Evolutionary conservation across 2,888 invertebrate species (phyloP).

Genomic region (Notocelia uddmanniana): DNA sequence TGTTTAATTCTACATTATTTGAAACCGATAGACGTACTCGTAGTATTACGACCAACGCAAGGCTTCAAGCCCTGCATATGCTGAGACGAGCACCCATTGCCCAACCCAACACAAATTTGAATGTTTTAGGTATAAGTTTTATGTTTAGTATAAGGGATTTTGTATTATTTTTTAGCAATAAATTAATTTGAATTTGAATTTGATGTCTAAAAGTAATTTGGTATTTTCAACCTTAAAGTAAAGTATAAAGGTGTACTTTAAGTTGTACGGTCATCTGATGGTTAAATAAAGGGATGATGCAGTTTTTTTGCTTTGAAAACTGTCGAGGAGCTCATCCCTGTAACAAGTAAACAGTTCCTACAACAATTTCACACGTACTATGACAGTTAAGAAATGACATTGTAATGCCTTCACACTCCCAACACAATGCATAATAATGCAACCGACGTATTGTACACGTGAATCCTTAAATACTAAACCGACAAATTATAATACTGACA

Average conservation of each 20-base stretch:
- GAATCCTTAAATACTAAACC: conserved; percentile 24
- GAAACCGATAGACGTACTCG: too few relatives aligned
- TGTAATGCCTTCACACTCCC: neutral
- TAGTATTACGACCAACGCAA: too few relatives aligned
- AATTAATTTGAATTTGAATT: too few relatives aligned
- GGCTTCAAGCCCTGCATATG: too few relatives aligned
- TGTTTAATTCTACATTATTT: too few relatives aligned
- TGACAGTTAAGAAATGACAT: neutral
- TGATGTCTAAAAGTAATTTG: neutral
- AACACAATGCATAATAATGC: conserved; percentile 6
- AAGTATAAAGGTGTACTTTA: neutral
- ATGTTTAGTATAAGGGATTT: too few relatives aligned
- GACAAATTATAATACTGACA: conserved; percentile 21
- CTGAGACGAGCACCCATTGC: too few relatives aligned
- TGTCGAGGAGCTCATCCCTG: neutral
- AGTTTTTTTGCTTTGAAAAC: neutral
- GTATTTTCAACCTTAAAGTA: neutral
- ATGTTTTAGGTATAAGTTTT: too few relatives aligned
- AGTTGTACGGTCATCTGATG: neutral
- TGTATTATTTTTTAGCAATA: too few relatives aligned
- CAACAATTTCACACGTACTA: neutral
- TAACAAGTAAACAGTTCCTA: neutral
- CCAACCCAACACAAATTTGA: too few relatives aligned
- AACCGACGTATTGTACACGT: neutral
- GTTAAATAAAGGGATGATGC: neutral